These are phyloP conservation scores for Oscheius onirici DNA, from an alignment of 2,888 invertebrate genomes.

Conservation along the genomic window DNA sequence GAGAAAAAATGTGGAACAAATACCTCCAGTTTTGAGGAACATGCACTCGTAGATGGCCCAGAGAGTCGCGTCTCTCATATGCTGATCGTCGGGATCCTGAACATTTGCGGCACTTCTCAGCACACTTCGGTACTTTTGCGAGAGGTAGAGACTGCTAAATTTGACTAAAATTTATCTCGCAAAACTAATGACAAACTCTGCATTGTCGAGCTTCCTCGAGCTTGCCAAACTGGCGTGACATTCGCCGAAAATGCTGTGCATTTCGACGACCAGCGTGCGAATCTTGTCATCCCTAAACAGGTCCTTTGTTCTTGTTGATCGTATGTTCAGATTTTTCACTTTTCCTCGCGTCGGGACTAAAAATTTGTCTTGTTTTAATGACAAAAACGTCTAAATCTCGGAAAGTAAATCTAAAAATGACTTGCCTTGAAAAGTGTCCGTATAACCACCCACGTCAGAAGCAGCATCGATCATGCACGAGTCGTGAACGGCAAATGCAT, in stretches of 20 bases:
- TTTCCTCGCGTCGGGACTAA: neutral
- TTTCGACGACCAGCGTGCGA: slow-evolving; percentile 45
- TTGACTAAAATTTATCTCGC: too few species aligned
- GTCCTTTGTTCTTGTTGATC: neutral
- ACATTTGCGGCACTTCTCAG: slow-evolving; percentile 39
- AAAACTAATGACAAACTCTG: slow-evolving; percentile 19
- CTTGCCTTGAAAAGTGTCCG: neutral
- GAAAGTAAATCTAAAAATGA: too few species aligned
- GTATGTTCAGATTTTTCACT: neutral
- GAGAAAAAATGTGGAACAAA: neutral
- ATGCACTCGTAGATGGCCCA: slow-evolving; percentile 52
- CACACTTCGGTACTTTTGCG: slow-evolving; percentile 45
- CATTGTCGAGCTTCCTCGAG: slow-evolving; percentile 34
- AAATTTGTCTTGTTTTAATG: neutral
- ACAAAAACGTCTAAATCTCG: too few species aligned
- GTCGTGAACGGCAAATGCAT: slow-evolving; percentile 8
- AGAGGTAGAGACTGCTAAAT: slow-evolving; percentile 34
- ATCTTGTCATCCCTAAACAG: slow-evolving; percentile 28
- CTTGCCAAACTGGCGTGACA: slow-evolving; percentile 33
- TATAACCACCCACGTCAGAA: neutral
- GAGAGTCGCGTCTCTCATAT: slow-evolving; percentile 42
- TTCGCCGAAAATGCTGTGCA: slow-evolving; percentile 45
- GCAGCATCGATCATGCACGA: neutral
- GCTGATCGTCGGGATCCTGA: slow-evolving; percentile 26
- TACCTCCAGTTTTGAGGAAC: slow-evolving; percentile 40